A percentile compares a stretch with the other conserved stretches of the same genome.
phyloP scores from a whole-genome alignment of 2,888 invertebrate species.

The Tenthredo notha region DNA sequence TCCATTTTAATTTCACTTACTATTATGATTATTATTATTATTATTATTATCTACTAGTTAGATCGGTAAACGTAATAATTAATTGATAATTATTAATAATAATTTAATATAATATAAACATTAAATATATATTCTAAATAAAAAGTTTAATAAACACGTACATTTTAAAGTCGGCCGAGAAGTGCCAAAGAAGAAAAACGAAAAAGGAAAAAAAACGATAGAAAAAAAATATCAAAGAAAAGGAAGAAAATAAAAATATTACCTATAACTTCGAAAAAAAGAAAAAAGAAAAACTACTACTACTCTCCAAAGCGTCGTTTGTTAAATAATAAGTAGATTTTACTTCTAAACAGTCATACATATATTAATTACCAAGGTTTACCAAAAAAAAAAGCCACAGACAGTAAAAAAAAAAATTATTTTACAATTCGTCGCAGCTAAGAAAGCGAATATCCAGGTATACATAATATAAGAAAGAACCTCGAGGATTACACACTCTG shows the following conservation, averaged over 20 bases:
- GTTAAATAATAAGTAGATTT: slow-evolving; percentile 46
- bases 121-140: slow-evolving; percentile 5
- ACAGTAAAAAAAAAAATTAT: background rate
- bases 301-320: slow-evolving; percentile 6
- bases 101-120: background rate
- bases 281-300: background rate
- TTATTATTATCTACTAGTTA: slow-evolving; percentile 6
- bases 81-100: slow-evolving; percentile 28
- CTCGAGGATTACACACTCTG: background rate
- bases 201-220: background rate
- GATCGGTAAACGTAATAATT: slow-evolving; percentile 10
- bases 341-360: slow-evolving; percentile 14
- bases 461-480: background rate
- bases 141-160: background rate
- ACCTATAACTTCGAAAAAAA: background rate
- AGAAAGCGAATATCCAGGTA: background rate
- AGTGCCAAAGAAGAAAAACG: slow-evolving; percentile 42
- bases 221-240: background rate
- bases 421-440: background rate
- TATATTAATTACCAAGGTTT: background rate
- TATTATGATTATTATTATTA: slow-evolving; percentile 5
- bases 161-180: slow-evolving; percentile 24
- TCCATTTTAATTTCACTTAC: background rate
- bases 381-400: background rate
- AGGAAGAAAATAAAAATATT: background rate